phyloP scores from a whole-genome alignment of 2,888 invertebrate genomes.

The Cynaeus angustus region DNA sequence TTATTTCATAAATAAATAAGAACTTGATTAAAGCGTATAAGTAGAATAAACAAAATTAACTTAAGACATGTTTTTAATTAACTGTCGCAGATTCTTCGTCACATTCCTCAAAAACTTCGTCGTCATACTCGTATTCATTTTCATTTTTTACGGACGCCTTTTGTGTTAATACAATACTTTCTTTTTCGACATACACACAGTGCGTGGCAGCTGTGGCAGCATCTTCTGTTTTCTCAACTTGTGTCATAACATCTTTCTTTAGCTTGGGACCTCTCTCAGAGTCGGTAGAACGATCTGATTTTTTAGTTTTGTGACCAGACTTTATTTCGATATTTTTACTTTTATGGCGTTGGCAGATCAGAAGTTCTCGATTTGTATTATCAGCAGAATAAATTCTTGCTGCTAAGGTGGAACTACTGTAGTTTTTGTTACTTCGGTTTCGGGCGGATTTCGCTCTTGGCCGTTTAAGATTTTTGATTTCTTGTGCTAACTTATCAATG shows the following conservation, averaged over 20 bases:
- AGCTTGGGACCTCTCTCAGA: neutral
- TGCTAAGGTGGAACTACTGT: slow-evolving; percentile 7
- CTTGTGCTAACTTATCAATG: slow-evolving; percentile 34
- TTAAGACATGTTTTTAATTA: neutral
- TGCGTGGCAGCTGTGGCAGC: slow-evolving; percentile 4
- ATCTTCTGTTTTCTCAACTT: slow-evolving; percentile 24
- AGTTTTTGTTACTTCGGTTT: slow-evolving; percentile 18
- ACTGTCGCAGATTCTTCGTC: slow-evolving; percentile 19
- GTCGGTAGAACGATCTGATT: neutral
- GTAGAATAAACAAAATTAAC: neutral
- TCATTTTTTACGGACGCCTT: slow-evolving; percentile 11
- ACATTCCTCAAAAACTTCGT: slow-evolving; percentile 40
- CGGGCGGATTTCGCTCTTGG: slow-evolving; percentile 12
- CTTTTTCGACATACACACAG: slow-evolving; percentile 34
- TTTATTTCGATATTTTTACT: neutral
- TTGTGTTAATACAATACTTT: slow-evolving; percentile 28
- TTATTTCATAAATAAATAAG: slow-evolving; percentile 1
- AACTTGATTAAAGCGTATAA: neutral
- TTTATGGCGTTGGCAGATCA: neutral
- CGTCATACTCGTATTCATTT: slow-evolving; percentile 28
- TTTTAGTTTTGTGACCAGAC: neutral
- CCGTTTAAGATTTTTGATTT: slow-evolving; percentile 33
- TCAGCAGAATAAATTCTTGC: slow-evolving; percentile 14
- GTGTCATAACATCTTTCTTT: slow-evolving; percentile 35
- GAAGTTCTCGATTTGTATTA: neutral